Conservation (phyloP, 2,888 invertebrate genomes). For the Crossocerus cetratus region DNA sequence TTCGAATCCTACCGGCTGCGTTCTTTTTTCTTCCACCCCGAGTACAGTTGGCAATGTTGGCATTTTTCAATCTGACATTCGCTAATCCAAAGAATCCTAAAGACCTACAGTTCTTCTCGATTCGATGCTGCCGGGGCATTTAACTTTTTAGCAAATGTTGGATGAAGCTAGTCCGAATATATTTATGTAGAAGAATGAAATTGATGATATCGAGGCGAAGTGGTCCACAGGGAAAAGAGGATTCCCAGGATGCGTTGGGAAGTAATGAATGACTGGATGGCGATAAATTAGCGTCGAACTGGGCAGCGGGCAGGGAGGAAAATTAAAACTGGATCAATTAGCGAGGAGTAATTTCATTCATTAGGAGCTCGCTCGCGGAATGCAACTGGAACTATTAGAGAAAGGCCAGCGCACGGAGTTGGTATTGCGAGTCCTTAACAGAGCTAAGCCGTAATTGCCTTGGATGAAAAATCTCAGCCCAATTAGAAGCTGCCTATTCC, state of each 20-base stretch:
- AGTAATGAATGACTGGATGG: constrained; percentile 14
- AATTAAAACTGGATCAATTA: constrained; percentile 45
- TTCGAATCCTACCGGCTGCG: constrained; percentile 93
- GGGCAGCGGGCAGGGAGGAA: constrained; percentile 1
- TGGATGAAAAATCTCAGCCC: constrained; percentile 31
- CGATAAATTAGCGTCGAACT: constrained; percentile 4
- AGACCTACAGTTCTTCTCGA: too few species aligned
- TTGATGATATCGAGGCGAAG: neutral
- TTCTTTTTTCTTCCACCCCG: constrained; percentile 4
- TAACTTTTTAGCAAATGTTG: too few species aligned
- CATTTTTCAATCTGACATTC: too few species aligned
- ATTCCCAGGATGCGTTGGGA: neutral
- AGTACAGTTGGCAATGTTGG: too few species aligned
- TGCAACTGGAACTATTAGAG: constrained; percentile 42
- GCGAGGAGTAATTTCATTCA: constrained; percentile 40
- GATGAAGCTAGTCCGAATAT: too few species aligned
- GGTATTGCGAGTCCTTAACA: too few species aligned
- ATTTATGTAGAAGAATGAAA: too few species aligned
- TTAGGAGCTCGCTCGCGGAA: constrained; percentile 37
- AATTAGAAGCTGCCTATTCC: constrained; percentile 25
- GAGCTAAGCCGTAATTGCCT: too few species aligned
- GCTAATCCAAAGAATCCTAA: too few species aligned
- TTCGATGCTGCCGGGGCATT: too few species aligned
- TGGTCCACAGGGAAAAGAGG: neutral
- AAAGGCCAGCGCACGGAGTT: constrained; percentile 6